Evolutionary conservation across 2,797 vertebrate species (phyloP), one percentile per base, ranked within the genome.

Genomic region (Cossypha dichroa): DNA sequence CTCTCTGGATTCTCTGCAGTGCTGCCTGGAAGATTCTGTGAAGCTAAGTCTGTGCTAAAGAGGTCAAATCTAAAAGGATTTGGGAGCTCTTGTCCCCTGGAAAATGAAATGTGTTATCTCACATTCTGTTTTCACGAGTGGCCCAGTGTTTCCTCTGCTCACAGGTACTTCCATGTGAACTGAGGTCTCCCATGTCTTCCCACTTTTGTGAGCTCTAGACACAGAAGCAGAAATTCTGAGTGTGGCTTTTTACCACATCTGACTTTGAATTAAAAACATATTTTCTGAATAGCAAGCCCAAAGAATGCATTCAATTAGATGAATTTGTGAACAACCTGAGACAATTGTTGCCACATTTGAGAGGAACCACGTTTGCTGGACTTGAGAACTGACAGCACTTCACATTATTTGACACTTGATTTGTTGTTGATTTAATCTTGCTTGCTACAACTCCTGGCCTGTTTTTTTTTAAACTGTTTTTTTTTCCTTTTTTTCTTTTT

Each of bases 201-300:
- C 13, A 1, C 41, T 56, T 67, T 60, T 87, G 43, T 74, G 83
- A 85, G 25, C 48, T 94, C 73, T 68, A 13, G 59, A 70, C 34
- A 11, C 58, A 66, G 81, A 48, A 73, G 58, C 54, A 83, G 49
- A 38, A 90, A 40, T 86, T 95, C 49, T 88, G 40, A 79, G 62
- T 68, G 40, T 78, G 59, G 9, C 5, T 3, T 85, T 95, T 90
- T 62, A 56, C 84, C 77, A 94, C 45, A 94, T 77, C 63, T 86
- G 36, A 70, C 18, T 85, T 55, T 74, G 52, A 94, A 91, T 83
- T 91, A 66, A 59, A 84, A 87, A 29, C 36, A 17, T 80, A 11
- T 43, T 69, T 96, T 52, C 40, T 94, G 23, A 94, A 69, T 26
- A 82, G 62, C 54, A 63, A 93, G 46, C 34, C 34, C 28, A 59